Evolutionary conservation across 2,113 vertebrate species (phyloP), one percentile per base, ranked within the genome.

Genomic region (Hippocampus mohnikei): DNA sequence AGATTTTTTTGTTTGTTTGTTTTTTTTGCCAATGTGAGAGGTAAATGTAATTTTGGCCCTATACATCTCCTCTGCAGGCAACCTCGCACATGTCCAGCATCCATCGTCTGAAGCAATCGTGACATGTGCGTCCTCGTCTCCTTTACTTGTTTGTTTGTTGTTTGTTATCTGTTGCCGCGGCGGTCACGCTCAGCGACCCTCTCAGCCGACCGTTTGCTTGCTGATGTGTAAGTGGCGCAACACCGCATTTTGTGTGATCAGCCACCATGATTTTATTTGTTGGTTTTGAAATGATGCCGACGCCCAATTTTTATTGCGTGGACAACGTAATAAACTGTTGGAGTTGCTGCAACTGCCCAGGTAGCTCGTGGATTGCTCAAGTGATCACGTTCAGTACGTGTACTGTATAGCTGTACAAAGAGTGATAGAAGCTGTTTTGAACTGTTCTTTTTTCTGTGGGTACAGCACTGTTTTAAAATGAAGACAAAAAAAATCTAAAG

Each of bases 391-490:
- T 25, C 13, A 20, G 15, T 60, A 81, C 83, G 85, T 90, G 87
- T 89, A 87, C 87, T 90, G 88, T 91, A 91, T 90, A 91, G 85
- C 90, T 91, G 90, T 91, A 90, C 88, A 90, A 89, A 89, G 89
- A 88, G 85, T 87, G 83, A 88, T 80, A 86, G 84, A 84, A 88
- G 77, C 89, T 88, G 81, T 87, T 89, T 90, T 81, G 80, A 87
- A 82, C 67, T 67, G 89, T 92, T 88, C 62, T 74, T 85, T 91
- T 71, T 88, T 92, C 83, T 90, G 91, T 90, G 80, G 83, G 94
- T 94, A 93, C 94, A 93, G 95, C 94, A 92, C 93, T 95, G 92
- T 93, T 94, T 91, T n/a, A 6, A 27, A 21, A 58, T 27, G 5
- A 58, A 58, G 25, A 58, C 20, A 58, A 27, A 58, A 56, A 23